Percentiles rank a stretch among this genome's conserved stretches.
Conservation (phyloP, 2,888 invertebrate genomes). For the Gandaritis pyraliata region DNA sequence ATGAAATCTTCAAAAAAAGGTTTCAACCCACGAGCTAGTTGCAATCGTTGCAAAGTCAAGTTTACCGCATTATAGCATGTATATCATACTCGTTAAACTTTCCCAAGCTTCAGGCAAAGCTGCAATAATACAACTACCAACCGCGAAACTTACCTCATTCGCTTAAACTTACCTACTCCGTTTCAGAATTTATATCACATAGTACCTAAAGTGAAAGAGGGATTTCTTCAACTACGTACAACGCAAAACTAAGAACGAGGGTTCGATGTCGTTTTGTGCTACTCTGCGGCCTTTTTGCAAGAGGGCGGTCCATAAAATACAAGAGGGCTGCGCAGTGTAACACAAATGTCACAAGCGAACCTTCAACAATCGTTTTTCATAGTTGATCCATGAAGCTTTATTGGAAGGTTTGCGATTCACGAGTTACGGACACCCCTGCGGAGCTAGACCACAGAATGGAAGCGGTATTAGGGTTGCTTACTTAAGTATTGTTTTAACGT, state of each 20-base stretch:
- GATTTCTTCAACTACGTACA: too few species aligned
- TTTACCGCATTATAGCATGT: not conserved
- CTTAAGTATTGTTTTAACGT: not conserved
- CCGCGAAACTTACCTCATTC: not conserved
- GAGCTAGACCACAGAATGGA: constrained; percentile 3
- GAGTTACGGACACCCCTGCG: constrained; percentile 1
- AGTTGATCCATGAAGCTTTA: not conserved
- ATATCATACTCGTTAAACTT: not conserved
- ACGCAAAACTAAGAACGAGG: too few species aligned
- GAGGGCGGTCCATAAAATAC: too few species aligned
- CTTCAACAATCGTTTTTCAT: too few species aligned
- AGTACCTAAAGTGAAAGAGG: constrained; percentile 1
- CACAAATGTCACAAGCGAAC: too few species aligned
- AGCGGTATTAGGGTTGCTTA: constrained; percentile 1
- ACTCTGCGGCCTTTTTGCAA: too few species aligned
- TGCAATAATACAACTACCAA: not conserved
- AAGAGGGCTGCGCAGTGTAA: too few species aligned
- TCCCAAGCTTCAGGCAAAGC: not conserved
- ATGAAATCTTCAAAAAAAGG: too few species aligned
- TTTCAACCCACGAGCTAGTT: too few species aligned
- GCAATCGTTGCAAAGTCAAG: not conserved
- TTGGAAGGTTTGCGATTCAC: not conserved
- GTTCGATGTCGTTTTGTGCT: too few species aligned
- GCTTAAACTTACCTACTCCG: not conserved
- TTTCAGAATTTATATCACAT: not conserved